Percentiles rank a stretch among this genome's conserved stretches.
Conservation (phyloP, 2,888 invertebrate genomes). For the Keiferia lycopersicella region DNA sequence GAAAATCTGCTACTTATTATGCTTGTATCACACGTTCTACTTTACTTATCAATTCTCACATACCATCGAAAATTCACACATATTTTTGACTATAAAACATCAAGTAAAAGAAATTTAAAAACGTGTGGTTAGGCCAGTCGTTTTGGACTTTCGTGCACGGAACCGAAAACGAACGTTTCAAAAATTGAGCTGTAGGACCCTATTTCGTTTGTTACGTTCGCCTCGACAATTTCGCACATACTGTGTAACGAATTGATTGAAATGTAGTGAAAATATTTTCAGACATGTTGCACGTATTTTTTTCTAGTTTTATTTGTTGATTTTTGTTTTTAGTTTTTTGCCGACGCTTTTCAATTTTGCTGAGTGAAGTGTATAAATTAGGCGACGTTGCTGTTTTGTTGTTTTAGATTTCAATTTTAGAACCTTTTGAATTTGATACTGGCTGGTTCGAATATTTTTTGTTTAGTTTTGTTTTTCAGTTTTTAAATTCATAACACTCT, state of each 20-base stretch:
- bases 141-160: too few relatives aligned
- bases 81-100: too few relatives aligned
- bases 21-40: too few relatives aligned
- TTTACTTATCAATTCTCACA: too few relatives aligned
- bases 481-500: background rate
- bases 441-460: background rate
- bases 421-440: constrained; percentile 1
- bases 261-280: constrained; percentile 1
- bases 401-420: background rate
- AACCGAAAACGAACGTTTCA: too few relatives aligned
- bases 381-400: background rate
- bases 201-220: background rate
- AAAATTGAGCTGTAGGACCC: too few relatives aligned
- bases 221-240: background rate
- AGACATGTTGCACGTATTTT: background rate
- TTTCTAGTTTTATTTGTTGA: background rate
- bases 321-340: background rate
- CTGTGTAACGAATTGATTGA: constrained; percentile 11
- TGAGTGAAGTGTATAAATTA: constrained; percentile 8
- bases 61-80: too few relatives aligned
- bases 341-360: background rate
- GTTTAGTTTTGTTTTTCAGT: background rate
- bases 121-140: too few relatives aligned
- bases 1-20: too few relatives aligned
- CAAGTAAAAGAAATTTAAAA: too few relatives aligned